Evolutionary conservation across 2,113 vertebrate genomes (phyloP).

Genomic region (Charina bottae): DNA sequence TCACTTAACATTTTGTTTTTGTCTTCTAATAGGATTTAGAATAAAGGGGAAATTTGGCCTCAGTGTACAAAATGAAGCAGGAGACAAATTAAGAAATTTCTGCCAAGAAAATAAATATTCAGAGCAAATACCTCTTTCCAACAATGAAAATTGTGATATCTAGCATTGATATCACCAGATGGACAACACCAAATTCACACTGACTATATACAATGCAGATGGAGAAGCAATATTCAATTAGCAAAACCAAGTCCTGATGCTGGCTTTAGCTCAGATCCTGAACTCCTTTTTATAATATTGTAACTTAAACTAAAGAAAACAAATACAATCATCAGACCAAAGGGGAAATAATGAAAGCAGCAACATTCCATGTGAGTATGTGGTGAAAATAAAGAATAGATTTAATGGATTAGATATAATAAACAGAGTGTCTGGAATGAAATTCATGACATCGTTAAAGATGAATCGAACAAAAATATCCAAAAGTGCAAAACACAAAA

Average conservation of each 20-base stretch:
- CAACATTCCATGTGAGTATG: background rate
- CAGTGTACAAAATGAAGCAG: background rate
- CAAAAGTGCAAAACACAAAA: background rate
- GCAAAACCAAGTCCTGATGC: background rate
- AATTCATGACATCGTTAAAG: background rate
- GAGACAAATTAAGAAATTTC: background rate
- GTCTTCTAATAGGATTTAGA: conserved; percentile 1
- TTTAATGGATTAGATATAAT: background rate
- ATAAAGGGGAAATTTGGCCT: background rate
- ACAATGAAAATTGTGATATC: background rate
- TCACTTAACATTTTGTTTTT: conserved; percentile 40
- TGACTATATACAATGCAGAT: background rate
- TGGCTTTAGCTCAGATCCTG: background rate
- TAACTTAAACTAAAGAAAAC: background rate
- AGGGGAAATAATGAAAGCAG: background rate
- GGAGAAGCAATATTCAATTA: background rate
- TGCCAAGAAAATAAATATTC: background rate
- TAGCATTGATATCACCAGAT: background rate
- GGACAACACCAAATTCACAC: background rate
- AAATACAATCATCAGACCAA: background rate
- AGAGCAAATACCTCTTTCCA: background rate
- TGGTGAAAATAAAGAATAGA: background rate
- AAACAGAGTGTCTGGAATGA: background rate
- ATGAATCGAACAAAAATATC: background rate
- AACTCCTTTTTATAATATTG: background rate